These are phyloP conservation scores for Conistra vaccinii DNA, from an alignment of 2,888 invertebrate species.

Conservation along the genomic window DNA sequence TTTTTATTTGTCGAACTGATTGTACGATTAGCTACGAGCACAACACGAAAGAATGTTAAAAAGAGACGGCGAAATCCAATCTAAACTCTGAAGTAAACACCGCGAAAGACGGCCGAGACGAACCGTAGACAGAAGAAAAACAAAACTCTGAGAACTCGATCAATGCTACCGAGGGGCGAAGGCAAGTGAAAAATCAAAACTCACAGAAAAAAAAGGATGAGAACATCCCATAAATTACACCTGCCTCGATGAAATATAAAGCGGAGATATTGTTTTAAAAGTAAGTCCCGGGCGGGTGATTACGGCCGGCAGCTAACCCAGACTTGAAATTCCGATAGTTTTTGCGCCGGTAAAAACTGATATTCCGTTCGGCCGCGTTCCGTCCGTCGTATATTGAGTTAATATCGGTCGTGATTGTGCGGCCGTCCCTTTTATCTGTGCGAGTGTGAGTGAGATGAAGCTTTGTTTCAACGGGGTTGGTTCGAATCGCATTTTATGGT, in stretches of 20 bases:
- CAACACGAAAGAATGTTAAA: slow-evolving; percentile 75
- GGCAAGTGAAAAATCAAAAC: slow-evolving; percentile 83
- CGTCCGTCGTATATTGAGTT: slow-evolving; percentile 88
- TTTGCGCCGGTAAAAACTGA: slow-evolving; percentile 90
- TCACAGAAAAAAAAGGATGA: slow-evolving; percentile 77
- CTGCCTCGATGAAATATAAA: slow-evolving; percentile 87
- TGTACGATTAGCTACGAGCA: slow-evolving; percentile 78
- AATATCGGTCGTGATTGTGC: slow-evolving; percentile 89
- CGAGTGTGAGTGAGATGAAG: slow-evolving; percentile 81
- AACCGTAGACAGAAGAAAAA: slow-evolving; percentile 88
- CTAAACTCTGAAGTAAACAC: slow-evolving; percentile 86
- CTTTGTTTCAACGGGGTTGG: slow-evolving; percentile 85
- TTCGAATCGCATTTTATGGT: slow-evolving; percentile 90
- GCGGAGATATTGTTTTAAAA: slow-evolving; percentile 88
- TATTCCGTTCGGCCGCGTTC: slow-evolving; percentile 88
- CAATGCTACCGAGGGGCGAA: slow-evolving; percentile 78
- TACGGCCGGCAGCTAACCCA: slow-evolving; percentile 84
- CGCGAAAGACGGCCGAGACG: slow-evolving; percentile 81
- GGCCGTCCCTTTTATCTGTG: slow-evolving; percentile 75
- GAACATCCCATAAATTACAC: slow-evolving; percentile 86
- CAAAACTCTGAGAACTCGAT: slow-evolving; percentile 83
- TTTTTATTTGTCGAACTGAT: slow-evolving; percentile 79
- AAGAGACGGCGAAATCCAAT: slow-evolving; percentile 83
- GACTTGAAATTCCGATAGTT: slow-evolving; percentile 89
- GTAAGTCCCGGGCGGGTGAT: slow-evolving; percentile 85